phyloP scores from a whole-genome alignment of 2,888 invertebrate genomes.

The Agonopterix alstromeriana region DNA sequence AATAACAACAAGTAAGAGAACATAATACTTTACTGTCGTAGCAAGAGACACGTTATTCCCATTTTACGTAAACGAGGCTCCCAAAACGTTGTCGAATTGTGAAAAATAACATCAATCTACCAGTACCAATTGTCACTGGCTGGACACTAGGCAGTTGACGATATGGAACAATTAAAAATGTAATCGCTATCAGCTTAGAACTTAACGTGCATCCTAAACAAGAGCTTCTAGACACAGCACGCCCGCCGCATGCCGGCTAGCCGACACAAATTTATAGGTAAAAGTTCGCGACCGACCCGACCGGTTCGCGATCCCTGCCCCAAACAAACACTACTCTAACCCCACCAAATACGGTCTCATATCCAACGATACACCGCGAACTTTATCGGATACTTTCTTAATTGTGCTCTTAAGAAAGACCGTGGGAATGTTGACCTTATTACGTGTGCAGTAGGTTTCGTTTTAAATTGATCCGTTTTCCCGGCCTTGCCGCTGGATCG shows the following conservation, averaged over 20 bases:
- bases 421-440: constrained; percentile 63
- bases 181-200: no score
- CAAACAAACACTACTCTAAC: constrained; percentile 42
- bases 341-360: constrained; percentile 36
- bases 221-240: constrained; percentile 56
- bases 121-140: no score
- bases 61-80: no score
- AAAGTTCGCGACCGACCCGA: constrained; percentile 74
- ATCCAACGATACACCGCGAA: constrained; percentile 28
- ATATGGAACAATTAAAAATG: no score
- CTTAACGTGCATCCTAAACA: constrained; percentile 9
- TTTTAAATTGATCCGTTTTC: constrained; percentile 48
- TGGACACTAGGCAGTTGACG: no score
- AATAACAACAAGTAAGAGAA: no score
- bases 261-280: constrained; percentile 77
- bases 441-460: constrained; percentile 39
- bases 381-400: constrained; percentile 74
- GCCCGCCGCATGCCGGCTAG: constrained; percentile 45
- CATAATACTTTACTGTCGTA: no score
- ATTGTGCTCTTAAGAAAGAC: constrained; percentile 54
- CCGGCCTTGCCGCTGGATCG: constrained; percentile 72
- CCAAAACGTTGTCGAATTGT: no score
- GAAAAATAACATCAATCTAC: no score
- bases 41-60: no score
- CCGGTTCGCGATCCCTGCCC: constrained; percentile 41